Percentiles rank a stretch among this genome's conserved stretches.
These are phyloP conservation scores for Belgica antarctica DNA, from an alignment of 2,888 invertebrate genomes.

Conservation along the genomic window DNA sequence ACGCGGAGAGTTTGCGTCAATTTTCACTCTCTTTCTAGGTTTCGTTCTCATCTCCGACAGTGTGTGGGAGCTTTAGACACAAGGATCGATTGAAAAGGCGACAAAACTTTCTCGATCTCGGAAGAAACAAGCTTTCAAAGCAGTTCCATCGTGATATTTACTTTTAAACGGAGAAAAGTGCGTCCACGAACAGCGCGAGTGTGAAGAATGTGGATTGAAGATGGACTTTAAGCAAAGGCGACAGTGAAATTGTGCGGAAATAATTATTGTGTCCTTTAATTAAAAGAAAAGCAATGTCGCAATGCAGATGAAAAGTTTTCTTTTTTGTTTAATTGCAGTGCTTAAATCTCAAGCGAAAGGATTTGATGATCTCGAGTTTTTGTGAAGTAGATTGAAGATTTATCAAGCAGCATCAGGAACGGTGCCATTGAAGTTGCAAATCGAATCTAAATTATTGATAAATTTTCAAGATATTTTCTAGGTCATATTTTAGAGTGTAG, in stretches of 20 bases:
- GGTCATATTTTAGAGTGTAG: constrained; percentile 21
- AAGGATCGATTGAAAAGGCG: too few relatives aligned
- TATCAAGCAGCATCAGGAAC: background rate
- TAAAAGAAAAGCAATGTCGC: constrained; percentile 31
- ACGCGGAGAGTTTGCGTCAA: too few relatives aligned
- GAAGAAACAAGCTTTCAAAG: too few relatives aligned
- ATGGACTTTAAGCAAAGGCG: too few relatives aligned
- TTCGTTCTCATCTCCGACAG: background rate
- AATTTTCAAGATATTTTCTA: constrained; percentile 34
- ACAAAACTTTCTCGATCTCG: too few relatives aligned
- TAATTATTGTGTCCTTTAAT: background rate
- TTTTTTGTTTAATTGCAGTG: constrained; percentile 8
- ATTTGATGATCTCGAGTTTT: background rate
- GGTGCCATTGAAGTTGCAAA: background rate
- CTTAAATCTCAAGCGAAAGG: background rate
- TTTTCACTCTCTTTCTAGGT: background rate
- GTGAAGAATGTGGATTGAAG: too few relatives aligned
- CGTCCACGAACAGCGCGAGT: too few relatives aligned
- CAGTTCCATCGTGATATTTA: too few relatives aligned
- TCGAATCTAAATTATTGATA: constrained; percentile 20
- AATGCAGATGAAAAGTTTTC: constrained; percentile 31
- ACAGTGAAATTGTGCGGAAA: constrained; percentile 22
- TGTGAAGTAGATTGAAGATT: background rate
- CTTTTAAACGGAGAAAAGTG: too few relatives aligned
- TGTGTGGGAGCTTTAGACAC: too few relatives aligned